Base-by-base conservation (phyloP, 2,888 invertebrate genomes). In the Lithophane semibrunnea region DNA sequence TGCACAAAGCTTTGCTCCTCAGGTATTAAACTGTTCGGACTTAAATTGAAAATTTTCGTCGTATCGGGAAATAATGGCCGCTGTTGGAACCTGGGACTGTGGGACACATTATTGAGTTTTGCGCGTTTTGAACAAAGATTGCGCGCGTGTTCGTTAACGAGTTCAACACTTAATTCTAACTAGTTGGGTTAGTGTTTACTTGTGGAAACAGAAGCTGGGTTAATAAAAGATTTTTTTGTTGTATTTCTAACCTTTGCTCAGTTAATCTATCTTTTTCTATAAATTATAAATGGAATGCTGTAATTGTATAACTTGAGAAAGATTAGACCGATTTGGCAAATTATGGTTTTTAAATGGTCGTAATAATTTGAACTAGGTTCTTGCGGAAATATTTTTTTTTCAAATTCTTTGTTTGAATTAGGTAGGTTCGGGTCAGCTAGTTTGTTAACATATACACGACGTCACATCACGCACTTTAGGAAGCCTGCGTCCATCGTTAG, bases 31-130 rank as follows among this genome's bases (percentile, higher is more conserved):
- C 88, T 79, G 87, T 88, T 87, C 82, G 65, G 85, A 90, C 86
- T 90, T 89, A 89, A 90, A 91, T 92, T 91, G 91, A 91, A 91
- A 90, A 91, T 91, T 91, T 90, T 87, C 88, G 78, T 73, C 87
- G 82, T 87, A 87, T 81, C 77, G 82, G 73, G 87, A 85, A 88
- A 90, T 90, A 89, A 89, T 86, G 75, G 86, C 63, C 67, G 79
- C 75, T 84, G 79, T 88, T 87, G 84, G 78, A 86, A 73, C 85
- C 70, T 73, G 82, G 75, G 75, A 82, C 77, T 73, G 65, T 73
- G 82, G 77, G 83, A 83, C 81, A 77, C 80, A 82, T 85, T 89
- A 88, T 90, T 88, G 77, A 85, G 83, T 86, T 81, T 84, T 78
- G 82, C 85, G 77, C 76, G 80, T 85, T 79, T 65, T 58, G 73